A percentile compares a stretch with the other conserved stretches of the same genome.
phyloP scores from a whole-genome alignment of 2,888 invertebrate genomes.

The Mellilla xanthometata region DNA sequence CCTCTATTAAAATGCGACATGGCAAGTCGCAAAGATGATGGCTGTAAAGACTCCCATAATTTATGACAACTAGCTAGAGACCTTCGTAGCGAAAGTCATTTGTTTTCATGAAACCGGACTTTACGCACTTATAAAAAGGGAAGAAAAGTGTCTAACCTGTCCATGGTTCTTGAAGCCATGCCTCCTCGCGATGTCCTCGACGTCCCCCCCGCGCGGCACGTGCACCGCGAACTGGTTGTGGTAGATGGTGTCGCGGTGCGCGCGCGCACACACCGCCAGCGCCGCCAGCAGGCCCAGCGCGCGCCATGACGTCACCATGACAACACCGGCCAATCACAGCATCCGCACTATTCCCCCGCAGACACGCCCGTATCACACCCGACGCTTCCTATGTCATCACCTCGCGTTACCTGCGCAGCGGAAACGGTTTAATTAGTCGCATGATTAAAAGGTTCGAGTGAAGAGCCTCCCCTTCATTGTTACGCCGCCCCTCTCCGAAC shows the following conservation, averaged over 20 bases:
- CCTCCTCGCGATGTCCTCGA: constrained; percentile 89
- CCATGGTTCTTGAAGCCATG: constrained; percentile 94
- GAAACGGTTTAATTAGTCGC: constrained; percentile 34
- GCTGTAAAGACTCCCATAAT: no score
- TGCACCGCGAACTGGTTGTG: constrained; percentile 93
- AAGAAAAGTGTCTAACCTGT: constrained; percentile 85
- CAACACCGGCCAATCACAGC: constrained; percentile 55
- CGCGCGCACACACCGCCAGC: constrained; percentile 42
- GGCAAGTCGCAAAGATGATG: no score
- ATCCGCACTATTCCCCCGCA: constrained; percentile 59
- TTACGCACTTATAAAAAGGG: no score
- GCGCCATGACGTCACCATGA: constrained; percentile 73
- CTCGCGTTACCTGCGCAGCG: constrained; percentile 51
- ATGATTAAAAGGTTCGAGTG: constrained; percentile 52
- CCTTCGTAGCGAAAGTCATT: no score
- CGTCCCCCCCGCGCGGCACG: constrained; percentile 87
- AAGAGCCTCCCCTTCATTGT: no score
- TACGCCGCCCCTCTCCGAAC: constrained; percentile 47
- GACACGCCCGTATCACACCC: constrained; percentile 28
- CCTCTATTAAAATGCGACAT: no score
- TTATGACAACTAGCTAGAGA: no score
- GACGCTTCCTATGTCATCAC: constrained; percentile 37
- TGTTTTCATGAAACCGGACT: no score
- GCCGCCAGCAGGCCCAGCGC: constrained; percentile 60
- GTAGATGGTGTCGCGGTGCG: constrained; percentile 71